A percentile compares a stretch with the other conserved stretches of the same genome.
Conservation (phyloP, 1,140 invertebrate genomes). For the Drosophila tsacasi region DNA sequence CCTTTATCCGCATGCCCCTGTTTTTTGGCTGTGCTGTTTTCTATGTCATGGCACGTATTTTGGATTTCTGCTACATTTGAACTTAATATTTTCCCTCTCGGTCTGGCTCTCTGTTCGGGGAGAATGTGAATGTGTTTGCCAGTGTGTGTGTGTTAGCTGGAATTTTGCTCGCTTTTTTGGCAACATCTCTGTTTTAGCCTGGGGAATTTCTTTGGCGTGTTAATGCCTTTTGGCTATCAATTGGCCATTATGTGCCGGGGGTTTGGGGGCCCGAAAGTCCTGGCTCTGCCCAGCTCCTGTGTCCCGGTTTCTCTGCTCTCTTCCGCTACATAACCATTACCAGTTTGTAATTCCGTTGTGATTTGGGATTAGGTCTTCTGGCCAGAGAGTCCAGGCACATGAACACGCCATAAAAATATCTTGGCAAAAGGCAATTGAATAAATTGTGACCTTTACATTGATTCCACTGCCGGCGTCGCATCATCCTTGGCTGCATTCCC, state of each 20-base stretch:
- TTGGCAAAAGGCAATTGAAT: constrained; percentile 78
- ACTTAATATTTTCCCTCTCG: constrained; percentile 74
- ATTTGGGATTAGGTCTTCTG: constrained; percentile 77
- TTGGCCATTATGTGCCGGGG: constrained; percentile 78
- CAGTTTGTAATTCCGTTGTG: constrained; percentile 82
- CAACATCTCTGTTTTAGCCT: constrained; percentile 69
- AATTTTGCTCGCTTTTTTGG: constrained; percentile 64
- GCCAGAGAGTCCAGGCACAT: constrained; percentile 54
- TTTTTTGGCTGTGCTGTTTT: constrained; percentile 64
- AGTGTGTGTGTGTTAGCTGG: constrained; percentile 28
- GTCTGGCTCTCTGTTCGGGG: neutral
- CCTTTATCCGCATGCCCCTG: no score
- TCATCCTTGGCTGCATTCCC: constrained; percentile 26
- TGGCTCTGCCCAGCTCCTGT: neutral
- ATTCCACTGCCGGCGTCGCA: constrained; percentile 59
- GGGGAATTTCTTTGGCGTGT: constrained; percentile 81
- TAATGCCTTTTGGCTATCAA: constrained; percentile 84
- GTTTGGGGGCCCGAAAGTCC: constrained; percentile 27
- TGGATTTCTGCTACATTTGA: constrained; percentile 84
- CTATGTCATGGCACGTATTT: constrained; percentile 80
- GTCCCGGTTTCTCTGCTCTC: constrained; percentile 42
- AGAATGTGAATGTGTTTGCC: constrained; percentile 8
- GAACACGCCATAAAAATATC: constrained; percentile 82
- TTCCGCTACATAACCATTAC: constrained; percentile 80
- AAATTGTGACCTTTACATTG: constrained; percentile 84